Evolutionary conservation across 23 tunicate species (phyloP), one percentile per base, ranked within the genome.

Genomic region (Trididemnum nubilum): DNA sequence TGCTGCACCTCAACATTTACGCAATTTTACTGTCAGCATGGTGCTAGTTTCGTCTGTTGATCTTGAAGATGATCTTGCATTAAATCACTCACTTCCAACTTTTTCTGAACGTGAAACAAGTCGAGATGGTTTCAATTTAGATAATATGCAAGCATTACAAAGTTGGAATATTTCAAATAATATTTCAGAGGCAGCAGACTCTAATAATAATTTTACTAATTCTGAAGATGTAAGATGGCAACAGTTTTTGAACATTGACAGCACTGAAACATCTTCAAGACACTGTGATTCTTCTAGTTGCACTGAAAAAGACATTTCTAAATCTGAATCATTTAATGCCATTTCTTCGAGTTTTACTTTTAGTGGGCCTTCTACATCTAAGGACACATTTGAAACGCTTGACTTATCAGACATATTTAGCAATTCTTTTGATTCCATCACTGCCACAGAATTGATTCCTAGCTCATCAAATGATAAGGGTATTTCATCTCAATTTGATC

Each of bases 191-290:
- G 26, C 67, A 61, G 26, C 27, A 21, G 29, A 73, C 4, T 38
- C 57, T 12, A 37, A 28, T 21, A 39, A 38, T 30, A 73, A 21
- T 73, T 77, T 34, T 77, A 54, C 24, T 77, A 54, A 77, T 52
- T 21, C 81, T 51, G 81, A 77, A 9, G 81, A 77, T 54, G 81
- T 77, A 5, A 22, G 81, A 26, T 77, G 81, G 81, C 66, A 29
- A 54, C 44, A 57, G 19, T 77, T 51, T 32, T 28, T 77, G 15
- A 67, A 67, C 29, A 61, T 25, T 61, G 67, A 21, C 67, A 61
- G n/a, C 15, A 15, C 54, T 44, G 54, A 44, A 44, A 44, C 54
- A 44, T 44, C 15, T 9, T 44, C 54, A 44, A 44, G 12, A 44
- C 54, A 44, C 54, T 44, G 54, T 44, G 54, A 9, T 44, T 44